Base-by-base conservation (phyloP, 2,797 vertebrate genomes). In the Tarsius wallacei region DNA sequence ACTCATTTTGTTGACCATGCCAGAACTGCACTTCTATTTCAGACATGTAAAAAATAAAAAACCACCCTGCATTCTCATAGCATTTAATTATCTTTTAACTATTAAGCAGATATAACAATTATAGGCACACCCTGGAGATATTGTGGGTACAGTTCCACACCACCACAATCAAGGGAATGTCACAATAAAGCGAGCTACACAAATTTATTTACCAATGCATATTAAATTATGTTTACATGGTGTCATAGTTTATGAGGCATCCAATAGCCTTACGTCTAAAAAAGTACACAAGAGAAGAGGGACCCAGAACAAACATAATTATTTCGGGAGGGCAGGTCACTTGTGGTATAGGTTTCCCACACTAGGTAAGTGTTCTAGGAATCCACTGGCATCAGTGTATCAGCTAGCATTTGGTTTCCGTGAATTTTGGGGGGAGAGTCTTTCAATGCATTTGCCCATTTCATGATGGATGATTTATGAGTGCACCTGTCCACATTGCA, bases 21-120 rank as follows among this genome's bases (percentile, higher is more conserved):
- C 28, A 71, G 22, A 96, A 87, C 51, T 16, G 15, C 31, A 77
- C 61, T 96, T 89, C 70, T 83, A 71, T 59, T 94, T 94, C 10
- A 31, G 53, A 94, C 14, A 91, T 66, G 36, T 73, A 78, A 77
- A 78, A 90, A 64, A 61, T 80, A 64, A 64, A 94, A 87, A 70
- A 12, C 2, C 51, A 94, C 42, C 49, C 57, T 59, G 10, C 10
- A 71, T 82, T 84, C 17, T 82, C 47, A 36, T 74, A 85, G 76
- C 87, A 63, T 49, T 76, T 70, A 78, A 53, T 71, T 71, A 90
- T 9, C 42, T 86, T 68, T 47, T 55, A 87, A 68, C 24, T 88
- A 93, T 11, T 36, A 2, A 91, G 55, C 53, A 71, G 66, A 88
- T 49, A 87, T 24, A 87, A 5, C 5, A 90, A 85, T 51, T 55